Conservation (phyloP, 2,888 invertebrate species). For the Synanthedon formicaeformis region DNA sequence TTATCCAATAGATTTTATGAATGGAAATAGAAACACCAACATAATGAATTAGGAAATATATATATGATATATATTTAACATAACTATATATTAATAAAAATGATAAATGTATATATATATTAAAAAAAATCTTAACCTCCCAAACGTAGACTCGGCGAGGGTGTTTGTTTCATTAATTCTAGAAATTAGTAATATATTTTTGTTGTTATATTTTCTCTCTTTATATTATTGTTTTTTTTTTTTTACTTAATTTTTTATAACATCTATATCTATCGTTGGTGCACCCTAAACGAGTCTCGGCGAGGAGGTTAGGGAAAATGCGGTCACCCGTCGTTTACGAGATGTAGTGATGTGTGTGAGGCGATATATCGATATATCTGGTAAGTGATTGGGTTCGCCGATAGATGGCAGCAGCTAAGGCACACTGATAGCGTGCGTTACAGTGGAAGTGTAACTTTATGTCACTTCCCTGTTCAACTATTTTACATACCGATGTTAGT, state of each 20-base stretch:
- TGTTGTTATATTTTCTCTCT: slow-evolving; percentile 55
- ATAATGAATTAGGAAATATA: slow-evolving; percentile 58
- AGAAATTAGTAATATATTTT: slow-evolving; percentile 59
- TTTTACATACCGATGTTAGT: slow-evolving; percentile 69
- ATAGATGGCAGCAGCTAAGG: slow-evolving; percentile 28
- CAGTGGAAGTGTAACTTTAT: slow-evolving; percentile 26
- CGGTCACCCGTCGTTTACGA: slow-evolving; percentile 32
- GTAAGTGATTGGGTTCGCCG: slow-evolving; percentile 25
- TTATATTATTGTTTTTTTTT: slow-evolving; percentile 39
- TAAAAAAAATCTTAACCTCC: slow-evolving; percentile 25
- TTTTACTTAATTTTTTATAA: slow-evolving; percentile 25
- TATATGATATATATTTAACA: slow-evolving; percentile 42
- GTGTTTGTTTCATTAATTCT: slow-evolving; percentile 40
- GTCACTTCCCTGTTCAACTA: slow-evolving; percentile 45
- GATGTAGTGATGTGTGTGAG: slow-evolving; percentile 13
- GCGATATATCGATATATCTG: slow-evolving; percentile 14
- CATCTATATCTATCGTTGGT: slow-evolving; percentile 27
- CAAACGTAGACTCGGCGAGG: slow-evolving; percentile 30
- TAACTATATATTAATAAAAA: slow-evolving; percentile 53
- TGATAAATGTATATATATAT: slow-evolving; percentile 31
- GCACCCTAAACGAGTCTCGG: slow-evolving; percentile 30
- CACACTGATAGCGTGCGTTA: slow-evolving; percentile 20
- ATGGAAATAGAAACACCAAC: slow-evolving; percentile 67
- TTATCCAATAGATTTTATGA: slow-evolving; percentile 52
- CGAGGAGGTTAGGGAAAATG: slow-evolving; percentile 20